These are phyloP conservation scores for Andrena bicolor DNA, from an alignment of 2,888 invertebrate species.

Conservation along the genomic window DNA sequence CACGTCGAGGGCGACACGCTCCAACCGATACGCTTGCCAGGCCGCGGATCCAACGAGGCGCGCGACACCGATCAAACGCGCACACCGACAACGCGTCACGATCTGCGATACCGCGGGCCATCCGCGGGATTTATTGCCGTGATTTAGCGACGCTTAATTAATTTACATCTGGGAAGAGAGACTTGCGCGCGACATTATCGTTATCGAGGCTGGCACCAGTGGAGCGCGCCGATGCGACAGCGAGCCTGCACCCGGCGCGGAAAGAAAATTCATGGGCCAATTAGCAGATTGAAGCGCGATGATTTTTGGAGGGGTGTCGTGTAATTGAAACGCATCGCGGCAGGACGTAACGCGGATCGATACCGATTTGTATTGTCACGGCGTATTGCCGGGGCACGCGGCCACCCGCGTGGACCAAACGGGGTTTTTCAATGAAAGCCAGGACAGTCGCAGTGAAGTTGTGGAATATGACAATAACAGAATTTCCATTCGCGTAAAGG, in stretches of 20 bases:
- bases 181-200: conserved; percentile 32
- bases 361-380: too few species aligned
- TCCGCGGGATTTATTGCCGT: conserved; percentile 42
- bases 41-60: conserved; percentile 23
- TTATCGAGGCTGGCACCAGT: neutral
- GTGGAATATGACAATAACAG: neutral
- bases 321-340: too few species aligned
- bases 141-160: conserved; percentile 53
- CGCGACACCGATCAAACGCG: conserved; percentile 28
- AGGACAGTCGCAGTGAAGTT: neutral
- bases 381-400: too few species aligned
- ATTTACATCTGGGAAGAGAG: conserved; percentile 47
- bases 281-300: conserved; percentile 10
- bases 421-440: neutral
- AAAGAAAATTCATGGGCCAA: conserved; percentile 18
- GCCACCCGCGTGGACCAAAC: too few species aligned
- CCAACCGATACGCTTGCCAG: neutral
- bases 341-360: too few species aligned
- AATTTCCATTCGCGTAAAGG: neutral
- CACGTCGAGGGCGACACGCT: neutral
- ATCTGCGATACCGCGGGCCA: conserved; percentile 33
- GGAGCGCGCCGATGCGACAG: neutral
- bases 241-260: neutral
- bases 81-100: conserved; percentile 14
- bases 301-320: neutral